These are phyloP conservation scores for Bos indicus DNA, from an alignment of 2,113 vertebrate species.

Conservation along the genomic window DNA sequence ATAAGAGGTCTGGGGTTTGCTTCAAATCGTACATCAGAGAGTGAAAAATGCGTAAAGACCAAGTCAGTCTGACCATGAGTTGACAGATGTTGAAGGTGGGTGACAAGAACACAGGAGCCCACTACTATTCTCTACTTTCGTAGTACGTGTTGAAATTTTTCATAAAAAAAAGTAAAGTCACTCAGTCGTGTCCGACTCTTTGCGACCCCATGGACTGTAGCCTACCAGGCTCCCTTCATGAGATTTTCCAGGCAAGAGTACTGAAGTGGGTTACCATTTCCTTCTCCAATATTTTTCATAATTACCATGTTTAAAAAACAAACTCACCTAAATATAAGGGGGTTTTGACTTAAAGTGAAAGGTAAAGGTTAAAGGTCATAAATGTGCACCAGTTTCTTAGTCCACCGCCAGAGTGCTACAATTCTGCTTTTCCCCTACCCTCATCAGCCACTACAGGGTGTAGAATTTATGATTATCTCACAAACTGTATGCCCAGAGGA, in stretches of 20 bases:
- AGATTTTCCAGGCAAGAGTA: no score
- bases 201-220: no score
- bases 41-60: background rate
- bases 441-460: background rate
- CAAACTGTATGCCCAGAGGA: background rate
- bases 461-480: background rate
- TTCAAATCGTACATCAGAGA: background rate
- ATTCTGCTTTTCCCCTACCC: background rate
- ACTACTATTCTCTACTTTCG: background rate
- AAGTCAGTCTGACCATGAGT: background rate
- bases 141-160: background rate
- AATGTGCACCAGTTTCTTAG: background rate
- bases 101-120: background rate
- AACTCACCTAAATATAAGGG: background rate
- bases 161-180: background rate
- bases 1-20: background rate
- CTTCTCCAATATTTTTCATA: background rate
- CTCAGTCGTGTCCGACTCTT: no score
- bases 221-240: no score
- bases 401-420: background rate
- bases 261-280: no score
- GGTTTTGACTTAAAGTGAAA: slow-evolving; percentile 1
- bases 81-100: no score
- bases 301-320: background rate
- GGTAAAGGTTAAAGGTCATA: background rate